Percentiles rank a stretch among this genome's conserved stretches.
Conservation (phyloP, 2,113 vertebrate genomes). For the Corynorhinus townsendii region DNA sequence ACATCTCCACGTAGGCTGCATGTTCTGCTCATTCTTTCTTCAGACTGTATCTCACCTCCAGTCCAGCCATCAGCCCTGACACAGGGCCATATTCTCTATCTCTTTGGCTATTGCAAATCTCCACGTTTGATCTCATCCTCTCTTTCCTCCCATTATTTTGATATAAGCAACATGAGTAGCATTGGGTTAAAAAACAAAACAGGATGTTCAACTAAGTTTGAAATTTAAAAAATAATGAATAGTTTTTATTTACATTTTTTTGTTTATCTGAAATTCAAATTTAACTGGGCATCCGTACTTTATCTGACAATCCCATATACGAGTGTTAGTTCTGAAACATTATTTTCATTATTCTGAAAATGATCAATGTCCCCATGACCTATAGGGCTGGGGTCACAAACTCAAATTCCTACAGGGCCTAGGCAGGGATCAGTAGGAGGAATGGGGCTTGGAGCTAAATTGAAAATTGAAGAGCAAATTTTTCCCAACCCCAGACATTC, state of each 20-base stretch:
- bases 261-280: neutral
- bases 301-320: neutral
- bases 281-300: neutral
- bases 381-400: neutral
- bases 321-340: neutral
- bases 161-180: neutral
- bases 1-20: neutral
- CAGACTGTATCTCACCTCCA: neutral
- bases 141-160: neutral
- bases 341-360: neutral
- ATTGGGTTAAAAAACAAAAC: neutral
- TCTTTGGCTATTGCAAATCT: neutral
- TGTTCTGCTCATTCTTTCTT: neutral
- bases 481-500: neutral
- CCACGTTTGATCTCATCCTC: neutral
- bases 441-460: neutral
- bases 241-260: neutral
- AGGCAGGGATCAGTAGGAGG: neutral
- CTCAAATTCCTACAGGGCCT: neutral
- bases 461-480: neutral
- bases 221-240: neutral
- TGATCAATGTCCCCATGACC: neutral
- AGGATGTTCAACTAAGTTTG: neutral
- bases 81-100: fast-evolving
- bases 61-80: fast-evolving